These are phyloP conservation scores for Papilio gigon DNA, from an alignment of 2,888 invertebrate genomes.

Conservation along the genomic window DNA sequence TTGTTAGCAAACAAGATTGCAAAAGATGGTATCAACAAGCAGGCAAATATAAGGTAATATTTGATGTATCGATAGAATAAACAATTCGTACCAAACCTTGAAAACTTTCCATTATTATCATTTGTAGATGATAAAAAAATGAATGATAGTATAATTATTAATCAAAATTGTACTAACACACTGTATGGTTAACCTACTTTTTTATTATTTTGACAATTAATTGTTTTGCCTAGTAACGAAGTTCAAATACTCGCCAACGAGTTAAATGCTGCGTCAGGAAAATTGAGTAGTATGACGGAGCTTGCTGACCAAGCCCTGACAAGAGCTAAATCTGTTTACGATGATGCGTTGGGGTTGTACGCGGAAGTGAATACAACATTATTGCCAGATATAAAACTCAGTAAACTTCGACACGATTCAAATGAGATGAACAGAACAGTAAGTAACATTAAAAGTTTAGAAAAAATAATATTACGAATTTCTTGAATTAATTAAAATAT, in stretches of 20 bases:
- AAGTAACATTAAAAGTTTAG: slow-evolving; percentile 46
- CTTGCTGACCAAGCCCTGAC: slow-evolving; percentile 88
- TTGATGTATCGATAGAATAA: neutral
- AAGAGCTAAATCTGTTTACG: slow-evolving; percentile 89
- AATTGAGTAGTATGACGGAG: slow-evolving; percentile 86
- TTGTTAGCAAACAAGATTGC: slow-evolving; percentile 90
- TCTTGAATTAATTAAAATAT: neutral
- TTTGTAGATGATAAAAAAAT: too few relatives aligned
- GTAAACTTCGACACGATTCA: slow-evolving; percentile 86
- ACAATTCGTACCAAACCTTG: too few relatives aligned
- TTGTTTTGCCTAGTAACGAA: slow-evolving; percentile 81
- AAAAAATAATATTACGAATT: neutral
- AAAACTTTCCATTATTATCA: too few relatives aligned
- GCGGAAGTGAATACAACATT: slow-evolving; percentile 90
- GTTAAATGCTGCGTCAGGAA: slow-evolving; percentile 85
- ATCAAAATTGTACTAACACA: too few relatives aligned
- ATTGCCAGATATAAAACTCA: slow-evolving; percentile 89
- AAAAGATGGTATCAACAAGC: slow-evolving; percentile 88
- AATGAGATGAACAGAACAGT: slow-evolving; percentile 86
- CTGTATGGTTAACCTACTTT: too few relatives aligned
- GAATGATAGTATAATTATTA: neutral
- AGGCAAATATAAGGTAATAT: slow-evolving; percentile 86
- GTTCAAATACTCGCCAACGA: slow-evolving; percentile 85
- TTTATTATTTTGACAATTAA: neutral
- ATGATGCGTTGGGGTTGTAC: slow-evolving; percentile 90